Conservation (phyloP, 1,140 invertebrate species). For the Micrasema minimum region DNA sequence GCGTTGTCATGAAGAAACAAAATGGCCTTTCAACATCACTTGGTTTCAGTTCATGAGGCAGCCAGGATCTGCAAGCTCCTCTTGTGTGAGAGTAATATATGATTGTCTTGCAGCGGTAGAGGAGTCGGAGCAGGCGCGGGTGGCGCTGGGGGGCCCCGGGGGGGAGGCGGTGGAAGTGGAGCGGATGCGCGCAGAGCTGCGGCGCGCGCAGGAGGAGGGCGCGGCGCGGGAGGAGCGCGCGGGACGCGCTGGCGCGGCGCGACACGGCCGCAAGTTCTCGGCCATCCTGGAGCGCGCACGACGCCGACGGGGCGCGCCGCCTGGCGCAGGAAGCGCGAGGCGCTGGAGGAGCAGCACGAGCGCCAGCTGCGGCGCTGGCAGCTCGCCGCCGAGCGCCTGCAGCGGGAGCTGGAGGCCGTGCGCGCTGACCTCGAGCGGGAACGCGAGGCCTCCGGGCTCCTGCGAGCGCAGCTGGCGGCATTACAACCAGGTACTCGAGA, state of each 20-base stretch:
- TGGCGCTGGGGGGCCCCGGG: background rate
- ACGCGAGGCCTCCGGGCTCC: background rate
- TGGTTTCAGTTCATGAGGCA: too few species aligned
- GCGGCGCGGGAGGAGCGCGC: background rate
- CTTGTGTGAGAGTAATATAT: too few species aligned
- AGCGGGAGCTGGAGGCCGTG: background rate
- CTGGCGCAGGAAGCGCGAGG: background rate
- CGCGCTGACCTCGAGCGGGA: background rate
- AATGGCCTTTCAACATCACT: too few species aligned
- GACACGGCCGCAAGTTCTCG: constrained; percentile 22
- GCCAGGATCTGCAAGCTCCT: too few species aligned
- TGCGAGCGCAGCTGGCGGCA: too few species aligned
- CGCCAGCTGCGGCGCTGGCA: background rate
- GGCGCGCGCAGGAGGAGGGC: too few species aligned
- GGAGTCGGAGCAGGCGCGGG: background rate
- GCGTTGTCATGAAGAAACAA: too few species aligned
- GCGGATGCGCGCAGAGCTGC: background rate
- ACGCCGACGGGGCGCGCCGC: constrained; percentile 1
- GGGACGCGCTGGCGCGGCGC: background rate
- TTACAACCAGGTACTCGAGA: too few species aligned
- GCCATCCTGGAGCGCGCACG: background rate
- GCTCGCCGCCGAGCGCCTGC: background rate
- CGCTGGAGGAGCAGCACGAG: background rate
- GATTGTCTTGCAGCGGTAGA: constrained; percentile 13
- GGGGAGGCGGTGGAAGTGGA: background rate